Evolutionary conservation across 2,797 vertebrate genomes (phyloP).

Genomic region (Alcedo atthis): DNA sequence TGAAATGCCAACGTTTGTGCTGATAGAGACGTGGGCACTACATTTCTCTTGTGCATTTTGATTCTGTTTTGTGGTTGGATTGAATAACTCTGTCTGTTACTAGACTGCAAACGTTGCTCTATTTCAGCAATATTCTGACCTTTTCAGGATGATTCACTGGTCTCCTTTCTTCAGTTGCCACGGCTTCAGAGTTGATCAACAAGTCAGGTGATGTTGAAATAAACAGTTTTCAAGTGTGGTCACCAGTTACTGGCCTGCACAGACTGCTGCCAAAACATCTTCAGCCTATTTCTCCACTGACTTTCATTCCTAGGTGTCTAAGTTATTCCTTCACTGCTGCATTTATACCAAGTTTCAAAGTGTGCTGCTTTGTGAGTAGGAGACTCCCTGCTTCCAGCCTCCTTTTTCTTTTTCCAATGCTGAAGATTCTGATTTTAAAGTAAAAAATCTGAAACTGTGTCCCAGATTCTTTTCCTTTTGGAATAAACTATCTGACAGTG

Average conservation of each 20-base stretch:
- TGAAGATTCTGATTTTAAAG: slow-evolving; percentile 49
- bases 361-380: slow-evolving; percentile 18
- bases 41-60: background rate
- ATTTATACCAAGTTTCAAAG: slow-evolving; percentile 65
- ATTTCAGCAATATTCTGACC: slow-evolving; percentile 2
- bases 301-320: slow-evolving; percentile 44
- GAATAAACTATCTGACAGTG: slow-evolving; percentile 42
- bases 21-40: background rate
- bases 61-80: background rate
- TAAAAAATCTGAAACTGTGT: slow-evolving; percentile 39
- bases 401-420: background rate
- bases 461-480: slow-evolving; percentile 43
- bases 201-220: background rate
- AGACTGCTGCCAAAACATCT: slow-evolving; percentile 11
- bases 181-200: background rate
- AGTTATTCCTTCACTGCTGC: slow-evolving; percentile 31
- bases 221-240: slow-evolving; percentile 15
- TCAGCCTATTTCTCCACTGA: slow-evolving; percentile 45
- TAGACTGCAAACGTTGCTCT: background rate
- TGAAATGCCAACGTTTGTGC: background rate
- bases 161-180: background rate
- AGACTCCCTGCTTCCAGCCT: slow-evolving; percentile 23
- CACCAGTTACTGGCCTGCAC: slow-evolving; percentile 16
- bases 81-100: background rate
- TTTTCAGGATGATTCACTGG: background rate